A percentile compares a stretch with the other conserved stretches of the same genome.
Conservation (phyloP, 2,888 invertebrate species). For the Mystacides longicornis region DNA sequence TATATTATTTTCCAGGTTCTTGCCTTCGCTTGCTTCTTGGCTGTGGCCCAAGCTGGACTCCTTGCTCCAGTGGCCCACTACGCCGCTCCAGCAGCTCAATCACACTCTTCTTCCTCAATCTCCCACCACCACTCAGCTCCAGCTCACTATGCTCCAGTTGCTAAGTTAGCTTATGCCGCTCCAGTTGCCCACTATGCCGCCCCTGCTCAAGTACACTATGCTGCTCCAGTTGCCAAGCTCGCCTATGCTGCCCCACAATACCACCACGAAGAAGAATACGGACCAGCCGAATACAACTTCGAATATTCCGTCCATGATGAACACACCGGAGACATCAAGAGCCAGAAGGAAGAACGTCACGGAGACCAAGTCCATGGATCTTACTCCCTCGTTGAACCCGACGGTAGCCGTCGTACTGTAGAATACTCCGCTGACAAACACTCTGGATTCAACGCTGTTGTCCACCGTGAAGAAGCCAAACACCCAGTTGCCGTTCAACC, state of each 20-base stretch:
- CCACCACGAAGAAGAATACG: slow-evolving; percentile 16
- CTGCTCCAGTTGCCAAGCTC: slow-evolving; percentile 17
- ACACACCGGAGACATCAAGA: slow-evolving; percentile 43
- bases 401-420: slow-evolving; percentile 42
- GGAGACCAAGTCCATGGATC: slow-evolving; percentile 43
- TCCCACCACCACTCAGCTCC: slow-evolving; percentile 11
- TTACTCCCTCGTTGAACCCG: slow-evolving; percentile 46
- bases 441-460: slow-evolving; percentile 43
- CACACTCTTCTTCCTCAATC: slow-evolving; percentile 11
- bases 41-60: slow-evolving; percentile 22
- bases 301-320: slow-evolving; percentile 41
- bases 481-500: slow-evolving; percentile 22
- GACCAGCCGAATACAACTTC: slow-evolving; percentile 25
- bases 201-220: slow-evolving; percentile 21
- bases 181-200: slow-evolving; percentile 18
- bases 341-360: slow-evolving; percentile 41
- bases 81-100: slow-evolving; percentile 11
- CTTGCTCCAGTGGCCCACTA: slow-evolving; percentile 20
- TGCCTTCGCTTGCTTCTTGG: slow-evolving; percentile 22
- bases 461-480: slow-evolving; percentile 36
- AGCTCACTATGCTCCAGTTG: slow-evolving; percentile 6
- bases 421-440: slow-evolving; percentile 42
- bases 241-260: slow-evolving; percentile 15
- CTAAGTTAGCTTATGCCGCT: slow-evolving; percentile 15
- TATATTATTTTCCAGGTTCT: slow-evolving; percentile 17